These are phyloP conservation scores for Meleagris gallopavo DNA, from an alignment of 2,113 vertebrate genomes.

Conservation along the genomic window DNA sequence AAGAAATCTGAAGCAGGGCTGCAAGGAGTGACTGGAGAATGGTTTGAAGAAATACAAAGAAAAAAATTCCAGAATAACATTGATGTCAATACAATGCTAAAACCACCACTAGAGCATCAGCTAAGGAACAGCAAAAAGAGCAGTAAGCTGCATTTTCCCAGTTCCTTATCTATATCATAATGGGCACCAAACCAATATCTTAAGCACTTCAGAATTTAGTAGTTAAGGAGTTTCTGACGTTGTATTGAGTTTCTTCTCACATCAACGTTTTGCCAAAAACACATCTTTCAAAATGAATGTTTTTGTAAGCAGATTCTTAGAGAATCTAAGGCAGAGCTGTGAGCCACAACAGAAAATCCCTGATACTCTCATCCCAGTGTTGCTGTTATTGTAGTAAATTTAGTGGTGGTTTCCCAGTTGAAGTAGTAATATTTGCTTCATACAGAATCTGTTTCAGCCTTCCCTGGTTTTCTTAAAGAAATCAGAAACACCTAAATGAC, in stretches of 20 bases:
- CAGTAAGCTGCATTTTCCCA: constrained; percentile 69
- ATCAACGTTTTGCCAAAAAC: not conserved
- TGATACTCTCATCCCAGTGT: not conserved
- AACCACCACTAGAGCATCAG: constrained; percentile 72
- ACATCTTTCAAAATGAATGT: not conserved
- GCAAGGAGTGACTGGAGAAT: constrained; percentile 81
- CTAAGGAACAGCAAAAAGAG: constrained; percentile 69
- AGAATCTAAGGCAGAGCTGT: not conserved
- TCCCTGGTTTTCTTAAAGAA: not conserved
- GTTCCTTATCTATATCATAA: not conserved
- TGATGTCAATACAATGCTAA: constrained; percentile 79
- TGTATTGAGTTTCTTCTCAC: not conserved
- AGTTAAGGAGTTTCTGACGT: not conserved
- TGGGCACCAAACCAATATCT: not conserved
- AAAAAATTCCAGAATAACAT: constrained; percentile 81
- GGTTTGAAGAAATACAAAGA: constrained; percentile 86
- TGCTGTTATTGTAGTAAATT: not conserved
- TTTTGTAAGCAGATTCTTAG: not conserved
- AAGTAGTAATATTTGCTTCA: not conserved
- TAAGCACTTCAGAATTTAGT: not conserved
- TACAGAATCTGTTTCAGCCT: not conserved
- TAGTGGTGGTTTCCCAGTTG: not conserved
- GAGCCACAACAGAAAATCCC: not conserved
- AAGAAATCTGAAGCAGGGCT: constrained; percentile 74
- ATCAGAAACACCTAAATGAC: not conserved